Evolutionary conservation across 2,797 vertebrate genomes (phyloP), one percentile per base, ranked within the genome.

Genomic region (Gymnopithys bicolor): DNA sequence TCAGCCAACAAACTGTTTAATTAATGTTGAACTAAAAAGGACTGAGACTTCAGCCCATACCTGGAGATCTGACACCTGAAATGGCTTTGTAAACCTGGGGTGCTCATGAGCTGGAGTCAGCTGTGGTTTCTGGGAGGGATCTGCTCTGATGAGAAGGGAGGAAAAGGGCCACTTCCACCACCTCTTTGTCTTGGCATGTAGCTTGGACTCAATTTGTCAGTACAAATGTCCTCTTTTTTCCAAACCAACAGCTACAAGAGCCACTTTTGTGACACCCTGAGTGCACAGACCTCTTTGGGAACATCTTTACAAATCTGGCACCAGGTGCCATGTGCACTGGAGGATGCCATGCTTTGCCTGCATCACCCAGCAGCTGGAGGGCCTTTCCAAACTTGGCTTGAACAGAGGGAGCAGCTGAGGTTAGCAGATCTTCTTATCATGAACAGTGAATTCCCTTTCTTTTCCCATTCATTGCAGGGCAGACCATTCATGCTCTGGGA

Each of bases 291-390:
- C 11, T 59, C 56, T 37, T 45, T 13, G 12, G 48, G 14, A 37
- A 18, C 9, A 5, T 11, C n/a, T n/a, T 7, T 10, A 8, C 7
- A 22, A 14, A 5, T 24, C 45, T 10, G 68, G 46, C 11, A 6
- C 37, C 1, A 7, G 23, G 7, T 11, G 52, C 53, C n/a, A 5
- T 2, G 19, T 9, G 14, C 6, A 11, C 2, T 60, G 58, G 35
- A 39, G 58, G 35, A 9, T 16, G 49, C 43, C 37, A 11, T 1
- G 16, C 1, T 35, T 52, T 17, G 2, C 9, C 21, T 6, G 56
- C 55, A 17, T 2, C 48, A 6, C 1, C 22, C 2, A 19, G 68
- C 69, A 73, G 33, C 62, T 32, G 37, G 13, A 7, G 12, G 3
- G 17, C 37, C 46, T 45, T 19, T 5, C 39, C 59, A 33, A 46